A percentile compares a stretch with the other conserved stretches of the same genome.
Conservation (phyloP, 2,888 invertebrate species). For the Lepidocyrtoides sp. region DNA sequence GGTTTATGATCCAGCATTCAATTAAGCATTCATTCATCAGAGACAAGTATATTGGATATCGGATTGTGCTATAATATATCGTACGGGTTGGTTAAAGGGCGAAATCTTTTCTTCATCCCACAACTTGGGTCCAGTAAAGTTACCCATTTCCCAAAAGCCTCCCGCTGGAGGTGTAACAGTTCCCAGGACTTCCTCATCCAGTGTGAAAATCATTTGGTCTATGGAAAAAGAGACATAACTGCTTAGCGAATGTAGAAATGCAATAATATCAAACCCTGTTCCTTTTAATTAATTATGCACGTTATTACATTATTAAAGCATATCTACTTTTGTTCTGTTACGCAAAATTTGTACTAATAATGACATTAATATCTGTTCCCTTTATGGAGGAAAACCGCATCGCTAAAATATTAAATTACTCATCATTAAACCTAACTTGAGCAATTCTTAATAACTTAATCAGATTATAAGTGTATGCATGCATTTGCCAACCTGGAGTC, state of each 20-base stretch:
- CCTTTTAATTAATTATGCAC: neutral
- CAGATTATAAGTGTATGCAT: no score
- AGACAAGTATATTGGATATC: neutral
- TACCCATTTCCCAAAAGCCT: slow-evolving; percentile 81
- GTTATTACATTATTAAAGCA: neutral
- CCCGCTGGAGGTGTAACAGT: slow-evolving; percentile 77
- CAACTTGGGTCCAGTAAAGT: slow-evolving; percentile 74
- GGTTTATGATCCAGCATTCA: neutral
- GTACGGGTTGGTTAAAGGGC: slow-evolving; percentile 78
- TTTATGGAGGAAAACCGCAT: neutral
- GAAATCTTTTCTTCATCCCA: slow-evolving; percentile 81
- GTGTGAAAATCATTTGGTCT: slow-evolving; percentile 76
- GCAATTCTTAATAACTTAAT: neutral
- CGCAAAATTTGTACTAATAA: neutral
- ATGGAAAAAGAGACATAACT: neutral
- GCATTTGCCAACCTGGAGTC: slow-evolving; percentile 81
- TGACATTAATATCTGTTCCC: neutral
- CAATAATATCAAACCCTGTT: neutral
- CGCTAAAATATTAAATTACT: neutral
- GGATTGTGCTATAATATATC: neutral
- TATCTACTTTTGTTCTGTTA: neutral
- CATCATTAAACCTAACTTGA: neutral
- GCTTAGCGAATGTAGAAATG: neutral
- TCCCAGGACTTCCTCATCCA: slow-evolving; percentile 77
- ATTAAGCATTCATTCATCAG: neutral